Percentiles rank a stretch among this genome's conserved stretches.
These are phyloP conservation scores for Ectemnius continuus DNA, from an alignment of 2,888 invertebrate species.

Conservation along the genomic window DNA sequence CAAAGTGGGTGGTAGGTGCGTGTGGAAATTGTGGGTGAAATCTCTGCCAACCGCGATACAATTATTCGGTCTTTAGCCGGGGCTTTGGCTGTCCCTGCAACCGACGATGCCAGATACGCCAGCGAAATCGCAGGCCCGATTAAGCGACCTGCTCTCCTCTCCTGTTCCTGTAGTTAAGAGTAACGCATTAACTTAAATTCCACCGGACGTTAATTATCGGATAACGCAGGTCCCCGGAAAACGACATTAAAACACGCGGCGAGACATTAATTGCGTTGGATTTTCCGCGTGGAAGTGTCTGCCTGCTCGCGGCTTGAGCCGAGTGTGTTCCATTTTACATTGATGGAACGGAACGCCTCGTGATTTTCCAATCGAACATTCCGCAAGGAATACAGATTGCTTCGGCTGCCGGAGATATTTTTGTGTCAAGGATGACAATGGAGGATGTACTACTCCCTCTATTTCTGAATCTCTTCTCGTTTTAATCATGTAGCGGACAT, in stretches of 20 bases:
- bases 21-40: too few species aligned
- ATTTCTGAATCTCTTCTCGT: background rate
- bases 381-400: too few species aligned
- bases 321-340: too few species aligned
- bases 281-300: constrained; percentile 43
- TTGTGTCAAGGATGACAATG: too few species aligned
- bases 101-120: too few species aligned
- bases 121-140: background rate
- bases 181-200: constrained; percentile 54
- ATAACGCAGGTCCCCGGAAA: constrained; percentile 57
- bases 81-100: background rate
- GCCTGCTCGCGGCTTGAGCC: background rate
- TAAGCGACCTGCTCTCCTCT: constrained; percentile 7
- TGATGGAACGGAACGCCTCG: too few species aligned
- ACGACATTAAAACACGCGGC: constrained; percentile 61
- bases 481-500: background rate
- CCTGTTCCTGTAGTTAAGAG: constrained; percentile 13
- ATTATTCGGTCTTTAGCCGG: background rate
- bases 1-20: too few species aligned
- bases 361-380: too few species aligned
- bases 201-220: constrained; percentile 57
- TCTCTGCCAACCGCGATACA: too few species aligned
- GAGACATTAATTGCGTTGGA: constrained; percentile 60
- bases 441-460: background rate
- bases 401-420: too few species aligned